Conservation (phyloP, 2,888 invertebrate genomes). For the Drosophila colorata region DNA sequence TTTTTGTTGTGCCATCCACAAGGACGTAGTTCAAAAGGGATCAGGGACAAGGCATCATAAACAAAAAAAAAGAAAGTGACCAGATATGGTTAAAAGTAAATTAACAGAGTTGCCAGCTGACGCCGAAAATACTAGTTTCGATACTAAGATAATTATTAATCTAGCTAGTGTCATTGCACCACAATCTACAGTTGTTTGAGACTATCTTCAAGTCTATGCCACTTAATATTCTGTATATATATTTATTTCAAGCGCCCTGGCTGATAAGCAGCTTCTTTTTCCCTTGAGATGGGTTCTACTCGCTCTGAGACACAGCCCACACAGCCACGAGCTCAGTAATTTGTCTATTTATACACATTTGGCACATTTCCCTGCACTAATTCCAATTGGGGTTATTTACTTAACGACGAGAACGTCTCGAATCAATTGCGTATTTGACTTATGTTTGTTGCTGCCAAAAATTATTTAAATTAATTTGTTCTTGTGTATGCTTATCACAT, state of each 20-base stretch:
- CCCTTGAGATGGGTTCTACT: slow-evolving; percentile 15
- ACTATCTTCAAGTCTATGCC: slow-evolving; percentile 2
- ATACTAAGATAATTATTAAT: slow-evolving; percentile 9
- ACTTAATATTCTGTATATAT: background rate
- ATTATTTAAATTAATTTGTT: slow-evolving; percentile 39
- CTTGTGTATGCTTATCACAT: slow-evolving; percentile 50
- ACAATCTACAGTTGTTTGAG: slow-evolving; percentile 1
- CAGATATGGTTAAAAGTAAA: slow-evolving; percentile 5
- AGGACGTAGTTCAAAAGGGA: slow-evolving; percentile 34
- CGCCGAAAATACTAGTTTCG: background rate
- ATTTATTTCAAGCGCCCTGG: background rate
- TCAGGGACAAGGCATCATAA: background rate
- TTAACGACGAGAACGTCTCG: slow-evolving; percentile 55
- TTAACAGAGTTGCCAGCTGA: background rate
- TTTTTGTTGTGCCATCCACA: slow-evolving; percentile 18
- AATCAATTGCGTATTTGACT: slow-evolving; percentile 57
- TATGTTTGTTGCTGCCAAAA: slow-evolving; percentile 44
- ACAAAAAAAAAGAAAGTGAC: slow-evolving; percentile 13
- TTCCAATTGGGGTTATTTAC: slow-evolving; percentile 75
- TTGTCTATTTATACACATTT: slow-evolving; percentile 69
- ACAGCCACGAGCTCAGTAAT: slow-evolving; percentile 52
- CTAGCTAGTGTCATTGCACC: slow-evolving; percentile 25
- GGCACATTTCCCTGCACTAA: slow-evolving; percentile 71
- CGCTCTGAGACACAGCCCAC: slow-evolving; percentile 15
- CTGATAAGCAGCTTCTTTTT: slow-evolving; percentile 11